Evolutionary conservation across 2,113 vertebrate genomes (phyloP), one percentile per base, ranked within the genome.

Genomic region (Heterotilapia buettikoferi): DNA sequence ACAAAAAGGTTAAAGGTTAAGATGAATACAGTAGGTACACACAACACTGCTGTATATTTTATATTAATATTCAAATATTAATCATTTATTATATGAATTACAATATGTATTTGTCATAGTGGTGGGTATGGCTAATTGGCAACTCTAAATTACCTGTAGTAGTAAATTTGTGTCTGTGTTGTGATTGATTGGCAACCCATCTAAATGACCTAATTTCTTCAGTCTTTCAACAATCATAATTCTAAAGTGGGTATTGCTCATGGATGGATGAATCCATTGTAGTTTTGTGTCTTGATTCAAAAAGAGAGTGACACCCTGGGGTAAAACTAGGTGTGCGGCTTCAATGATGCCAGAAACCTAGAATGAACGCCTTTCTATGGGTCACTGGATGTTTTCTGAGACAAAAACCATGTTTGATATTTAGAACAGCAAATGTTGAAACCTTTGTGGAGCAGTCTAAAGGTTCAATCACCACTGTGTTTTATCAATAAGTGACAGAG

Each of bases 401-500:
- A 21, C 5, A 56, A 61, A 57, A 80, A 7, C 19, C 50, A 24
- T 36, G 56, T 38, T 45, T 43, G 5, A 86, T 82, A 45, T 59
- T 73, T 40, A 89, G n/a, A 85, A 66, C 5, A 83, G 29, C 18
- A 88, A 68, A 85, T 61, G 56, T 82, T 26, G 57, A 86, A 84
- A 63, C 21, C 50, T 87, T 78, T 38, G 26, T 24, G 54, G 19
- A 86, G 36, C n/a, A 45, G 26, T 29, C 85, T 40, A 40, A 76
- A 71, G 33, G 78, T 83, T 84, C 76, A 83, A 3, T 86, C 63
- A 76, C 19, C 29, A 81, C 29, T 31, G 71, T 38, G 57, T 86
- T 85, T 66, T 63, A 86, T 90, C 86, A 86, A 84, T 84, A 80
- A 76, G 54, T 85, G 71, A 88, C 36, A 81, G 31, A 88, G 54